phyloP scores from a whole-genome alignment of 2,113 vertebrate genomes.

The Phyllopteryx taeniolatus region DNA sequence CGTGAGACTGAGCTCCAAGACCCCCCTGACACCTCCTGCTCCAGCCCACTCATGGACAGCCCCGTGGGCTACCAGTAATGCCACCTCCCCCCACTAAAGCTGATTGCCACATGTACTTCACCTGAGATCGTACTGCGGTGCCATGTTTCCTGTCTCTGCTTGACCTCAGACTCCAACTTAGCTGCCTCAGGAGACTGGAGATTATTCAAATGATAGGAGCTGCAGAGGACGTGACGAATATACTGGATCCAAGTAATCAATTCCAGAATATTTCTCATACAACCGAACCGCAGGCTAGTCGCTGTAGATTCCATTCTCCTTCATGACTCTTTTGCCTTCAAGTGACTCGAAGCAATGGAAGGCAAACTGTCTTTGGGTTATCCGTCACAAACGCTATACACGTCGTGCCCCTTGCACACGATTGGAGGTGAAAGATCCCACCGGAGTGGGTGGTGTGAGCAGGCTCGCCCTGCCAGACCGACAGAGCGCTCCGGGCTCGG shows the following conservation, averaged over 20 bases:
- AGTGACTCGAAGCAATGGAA: slow-evolving; percentile 21
- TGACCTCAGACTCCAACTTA: slow-evolving; percentile 51
- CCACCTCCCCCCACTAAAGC: slow-evolving; percentile 14
- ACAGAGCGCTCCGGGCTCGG: slow-evolving; percentile 47
- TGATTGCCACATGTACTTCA: slow-evolving; percentile 40
- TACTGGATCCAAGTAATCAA: slow-evolving; percentile 19
- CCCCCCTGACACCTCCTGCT: slow-evolving; percentile 70
- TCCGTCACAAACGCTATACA: slow-evolving; percentile 24
- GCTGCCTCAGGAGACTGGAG: slow-evolving; percentile 48
- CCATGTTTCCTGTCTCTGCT: slow-evolving; percentile 57
- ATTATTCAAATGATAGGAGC: slow-evolving; percentile 23
- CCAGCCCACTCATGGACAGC: slow-evolving; percentile 78
- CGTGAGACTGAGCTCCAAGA: slow-evolving; percentile 81
- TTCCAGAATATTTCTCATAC: slow-evolving; percentile 16
- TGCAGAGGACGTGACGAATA: slow-evolving; percentile 9
- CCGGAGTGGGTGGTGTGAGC: slow-evolving; percentile 62
- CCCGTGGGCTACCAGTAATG: slow-evolving; percentile 80
- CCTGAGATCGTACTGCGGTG: slow-evolving; percentile 44
- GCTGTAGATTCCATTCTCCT: slow-evolving; percentile 15
- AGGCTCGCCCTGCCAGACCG: slow-evolving; percentile 58
- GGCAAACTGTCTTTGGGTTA: slow-evolving; percentile 17
- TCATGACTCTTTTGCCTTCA: slow-evolving; percentile 26
- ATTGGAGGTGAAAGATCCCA: slow-evolving; percentile 52
- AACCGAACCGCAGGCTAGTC: slow-evolving; percentile 6
- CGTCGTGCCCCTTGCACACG: slow-evolving; percentile 37